Percentiles rank a stretch among this genome's conserved stretches.
phyloP scores from a whole-genome alignment of 2,888 invertebrate genomes.

The Drosophila ochracea region DNA sequence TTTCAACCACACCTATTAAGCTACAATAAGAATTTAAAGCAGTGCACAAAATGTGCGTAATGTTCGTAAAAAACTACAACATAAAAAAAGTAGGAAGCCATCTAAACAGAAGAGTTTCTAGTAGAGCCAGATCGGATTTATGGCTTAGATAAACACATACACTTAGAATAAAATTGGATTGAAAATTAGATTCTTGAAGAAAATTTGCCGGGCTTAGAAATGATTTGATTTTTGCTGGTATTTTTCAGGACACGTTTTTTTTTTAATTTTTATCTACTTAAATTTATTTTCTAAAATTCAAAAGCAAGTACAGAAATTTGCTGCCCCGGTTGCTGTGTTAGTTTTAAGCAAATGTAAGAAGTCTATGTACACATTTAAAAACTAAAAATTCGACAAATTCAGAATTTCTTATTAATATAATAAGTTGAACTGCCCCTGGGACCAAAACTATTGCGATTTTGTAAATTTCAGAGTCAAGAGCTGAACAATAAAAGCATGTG shows the following conservation, averaged over 20 bases:
- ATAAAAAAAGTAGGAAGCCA: neutral
- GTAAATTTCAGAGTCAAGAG: neutral
- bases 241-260: neutral
- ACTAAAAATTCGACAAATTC: neutral
- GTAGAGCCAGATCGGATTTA: neutral
- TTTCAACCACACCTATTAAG: neutral
- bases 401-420: neutral
- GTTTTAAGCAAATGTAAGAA: neutral
- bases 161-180: neutral
- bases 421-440: neutral
- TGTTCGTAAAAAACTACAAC: neutral
- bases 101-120: neutral
- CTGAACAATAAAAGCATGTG: neutral
- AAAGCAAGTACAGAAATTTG: neutral
- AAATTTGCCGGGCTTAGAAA: neutral
- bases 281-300: neutral
- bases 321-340: neutral
- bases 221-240: neutral
- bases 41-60: neutral
- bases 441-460: neutral
- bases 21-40: neutral
- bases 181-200: neutral
- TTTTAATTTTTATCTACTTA: neutral
- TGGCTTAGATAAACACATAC: neutral
- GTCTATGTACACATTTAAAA: neutral